phyloP scores from a whole-genome alignment of 2,797 vertebrate species.

The Sphaeramia orbicularis region DNA sequence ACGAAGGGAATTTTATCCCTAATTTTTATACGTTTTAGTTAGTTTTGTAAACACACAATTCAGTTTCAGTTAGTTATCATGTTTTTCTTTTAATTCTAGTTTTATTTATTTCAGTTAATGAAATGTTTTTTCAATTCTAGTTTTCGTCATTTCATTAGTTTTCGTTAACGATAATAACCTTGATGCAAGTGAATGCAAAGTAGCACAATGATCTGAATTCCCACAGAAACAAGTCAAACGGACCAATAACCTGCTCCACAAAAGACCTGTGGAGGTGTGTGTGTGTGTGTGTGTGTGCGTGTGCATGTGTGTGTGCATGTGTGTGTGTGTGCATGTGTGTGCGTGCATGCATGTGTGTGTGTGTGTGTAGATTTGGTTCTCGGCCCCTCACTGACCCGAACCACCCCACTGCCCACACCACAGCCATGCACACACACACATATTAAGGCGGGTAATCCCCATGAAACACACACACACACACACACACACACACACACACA shows the following conservation, averaged over 20 bases:
- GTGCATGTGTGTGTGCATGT: no score
- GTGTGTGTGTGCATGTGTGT: no score
- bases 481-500: conserved; percentile 12
- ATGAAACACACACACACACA: conserved; percentile 9
- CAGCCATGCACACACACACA: conserved; percentile 5
- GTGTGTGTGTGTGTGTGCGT: not conserved
- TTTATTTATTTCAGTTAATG: no score
- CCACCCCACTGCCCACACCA: conserved; percentile 4
- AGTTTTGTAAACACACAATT: no score
- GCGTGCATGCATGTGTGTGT: no score
- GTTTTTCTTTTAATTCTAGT: no score
- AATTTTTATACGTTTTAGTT: no score
- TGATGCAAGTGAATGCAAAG: conserved; percentile 3
- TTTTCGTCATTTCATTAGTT: no score
- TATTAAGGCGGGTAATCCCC: not conserved
- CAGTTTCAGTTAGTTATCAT: no score
- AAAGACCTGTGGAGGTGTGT: conserved; percentile 13
- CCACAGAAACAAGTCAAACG: conserved; percentile 32
- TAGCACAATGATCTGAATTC: conserved; percentile 10
- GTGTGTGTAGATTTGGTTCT: conserved; percentile 20
- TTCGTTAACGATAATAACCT: no score
- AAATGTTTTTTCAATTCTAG: no score
- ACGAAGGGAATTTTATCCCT: no score
- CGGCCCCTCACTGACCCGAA: conserved; percentile 27
- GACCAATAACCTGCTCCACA: conserved; percentile 32